Evolutionary conservation across 2,888 invertebrate species (phyloP).

Genomic region (Parnassius mnemosyne): DNA sequence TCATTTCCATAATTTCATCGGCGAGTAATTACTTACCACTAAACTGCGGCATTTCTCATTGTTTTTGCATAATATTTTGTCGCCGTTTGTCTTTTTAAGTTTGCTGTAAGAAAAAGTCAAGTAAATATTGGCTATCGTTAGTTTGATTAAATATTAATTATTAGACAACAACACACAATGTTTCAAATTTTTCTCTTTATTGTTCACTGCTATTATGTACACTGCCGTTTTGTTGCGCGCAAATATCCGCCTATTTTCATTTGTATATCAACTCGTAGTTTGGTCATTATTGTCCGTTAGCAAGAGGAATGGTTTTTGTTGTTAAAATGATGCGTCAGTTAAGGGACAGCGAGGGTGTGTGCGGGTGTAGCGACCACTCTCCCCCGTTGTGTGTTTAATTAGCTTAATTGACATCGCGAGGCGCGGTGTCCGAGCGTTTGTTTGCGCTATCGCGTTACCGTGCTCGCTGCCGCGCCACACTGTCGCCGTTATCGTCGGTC

Average conservation of each 20-base stretch:
- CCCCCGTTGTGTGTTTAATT: conserved; percentile 76
- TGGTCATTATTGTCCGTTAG: conserved; percentile 52
- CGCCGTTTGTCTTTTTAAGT: conserved; percentile 63
- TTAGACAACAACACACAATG: conserved; percentile 15
- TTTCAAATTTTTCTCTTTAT: neutral
- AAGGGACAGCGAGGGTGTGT: conserved; percentile 54
- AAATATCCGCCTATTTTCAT: conserved; percentile 25
- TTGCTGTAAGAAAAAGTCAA: conserved; percentile 47
- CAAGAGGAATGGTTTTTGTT: conserved; percentile 64
- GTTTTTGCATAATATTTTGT: conserved; percentile 76
- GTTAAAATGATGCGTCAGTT: conserved; percentile 67
- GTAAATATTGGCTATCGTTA: conserved; percentile 41
- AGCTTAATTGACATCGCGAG: conserved; percentile 80
- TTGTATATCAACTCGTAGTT: conserved; percentile 36
- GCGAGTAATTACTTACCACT: conserved; percentile 76
- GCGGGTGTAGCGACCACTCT: conserved; percentile 49
- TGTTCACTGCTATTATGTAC: neutral
- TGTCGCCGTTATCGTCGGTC: conserved; percentile 34
- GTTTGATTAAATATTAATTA: conserved; percentile 23
- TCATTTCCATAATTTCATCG: conserved; percentile 80
- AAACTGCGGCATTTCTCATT: conserved; percentile 67
- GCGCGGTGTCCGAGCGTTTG: conserved; percentile 77
- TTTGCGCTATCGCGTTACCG: conserved; percentile 74
- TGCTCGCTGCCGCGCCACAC: conserved; percentile 44
- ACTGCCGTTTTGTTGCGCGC: neutral